These are phyloP conservation scores for Ennomos fuscantarius DNA, from an alignment of 2,888 invertebrate genomes.

Conservation along the genomic window DNA sequence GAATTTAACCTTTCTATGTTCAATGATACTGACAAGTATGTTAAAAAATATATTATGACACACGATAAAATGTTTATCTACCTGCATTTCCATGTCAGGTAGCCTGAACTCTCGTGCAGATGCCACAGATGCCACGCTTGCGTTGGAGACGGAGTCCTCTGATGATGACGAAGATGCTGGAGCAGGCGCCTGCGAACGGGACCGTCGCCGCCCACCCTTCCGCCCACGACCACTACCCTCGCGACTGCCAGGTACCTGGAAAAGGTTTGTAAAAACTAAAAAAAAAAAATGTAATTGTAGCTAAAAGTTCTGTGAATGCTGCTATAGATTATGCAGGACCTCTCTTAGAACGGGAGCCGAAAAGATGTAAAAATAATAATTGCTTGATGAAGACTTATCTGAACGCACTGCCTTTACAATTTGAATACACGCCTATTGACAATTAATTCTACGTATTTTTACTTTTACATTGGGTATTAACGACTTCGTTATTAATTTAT, in stretches of 20 bases:
- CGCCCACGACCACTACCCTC: conserved; percentile 62
- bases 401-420: no score
- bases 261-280: no score
- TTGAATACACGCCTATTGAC: no score
- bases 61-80: conserved; percentile 32
- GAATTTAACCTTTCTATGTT: no score
- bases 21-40: not conserved
- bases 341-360: no score
- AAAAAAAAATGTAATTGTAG: no score
- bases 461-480: no score
- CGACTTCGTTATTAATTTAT: not conserved
- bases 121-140: conserved; percentile 75
- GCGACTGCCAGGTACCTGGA: conserved; percentile 70
- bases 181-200: conserved; percentile 75
- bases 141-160: conserved; percentile 72
- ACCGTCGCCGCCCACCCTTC: conserved; percentile 69
- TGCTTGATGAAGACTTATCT: no score
- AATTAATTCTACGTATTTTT: no score
- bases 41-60: not conserved
- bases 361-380: no score
- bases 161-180: conserved; percentile 76
- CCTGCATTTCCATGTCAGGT: conserved; percentile 78
- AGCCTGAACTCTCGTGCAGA: conserved; percentile 73
- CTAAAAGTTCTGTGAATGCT: no score
- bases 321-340: no score